These are phyloP conservation scores for Aphodius sticticus DNA, from an alignment of 2,888 invertebrate genomes.

Conservation along the genomic window DNA sequence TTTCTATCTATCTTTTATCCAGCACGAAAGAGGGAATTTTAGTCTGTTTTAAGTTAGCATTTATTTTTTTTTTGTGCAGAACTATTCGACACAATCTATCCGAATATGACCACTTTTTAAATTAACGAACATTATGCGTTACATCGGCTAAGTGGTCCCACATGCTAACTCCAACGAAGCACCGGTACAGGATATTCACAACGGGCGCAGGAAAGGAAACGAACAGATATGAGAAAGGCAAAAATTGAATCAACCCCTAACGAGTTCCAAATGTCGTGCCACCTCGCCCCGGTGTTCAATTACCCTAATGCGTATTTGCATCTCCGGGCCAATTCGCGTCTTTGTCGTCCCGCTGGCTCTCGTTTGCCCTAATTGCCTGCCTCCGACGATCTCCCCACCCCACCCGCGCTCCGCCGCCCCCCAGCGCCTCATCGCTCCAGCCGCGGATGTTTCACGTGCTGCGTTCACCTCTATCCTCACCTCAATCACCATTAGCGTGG, in stretches of 20 bases:
- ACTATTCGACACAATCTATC: too few species aligned
- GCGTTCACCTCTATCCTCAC: constrained; percentile 24
- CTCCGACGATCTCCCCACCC: constrained; percentile 38
- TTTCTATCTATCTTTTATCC: too few species aligned
- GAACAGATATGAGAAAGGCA: constrained; percentile 7
- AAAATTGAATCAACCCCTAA: constrained; percentile 25
- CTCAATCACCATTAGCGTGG: constrained; percentile 18
- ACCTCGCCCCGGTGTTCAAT: constrained; percentile 52
- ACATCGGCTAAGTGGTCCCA: background rate
- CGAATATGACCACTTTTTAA: too few species aligned
- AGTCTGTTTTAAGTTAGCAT: too few species aligned
- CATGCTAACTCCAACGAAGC: background rate
- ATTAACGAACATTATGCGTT: too few species aligned
- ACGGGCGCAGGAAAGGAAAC: background rate
- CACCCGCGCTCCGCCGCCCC: constrained; percentile 24
- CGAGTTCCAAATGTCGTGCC: constrained; percentile 23
- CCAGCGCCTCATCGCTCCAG: constrained; percentile 17
- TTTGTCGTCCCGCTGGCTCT: constrained; percentile 55
- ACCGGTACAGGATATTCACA: background rate
- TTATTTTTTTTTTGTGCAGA: too few species aligned
- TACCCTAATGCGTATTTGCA: constrained; percentile 63
- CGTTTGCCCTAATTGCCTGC: constrained; percentile 56
- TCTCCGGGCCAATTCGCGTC: constrained; percentile 53
- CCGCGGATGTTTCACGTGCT: constrained; percentile 21
- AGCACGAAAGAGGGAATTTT: too few species aligned